Evolutionary conservation across 2,888 invertebrate species (phyloP), one percentile per base, ranked within the genome.

Genomic region (Zeuzera pyrina): DNA sequence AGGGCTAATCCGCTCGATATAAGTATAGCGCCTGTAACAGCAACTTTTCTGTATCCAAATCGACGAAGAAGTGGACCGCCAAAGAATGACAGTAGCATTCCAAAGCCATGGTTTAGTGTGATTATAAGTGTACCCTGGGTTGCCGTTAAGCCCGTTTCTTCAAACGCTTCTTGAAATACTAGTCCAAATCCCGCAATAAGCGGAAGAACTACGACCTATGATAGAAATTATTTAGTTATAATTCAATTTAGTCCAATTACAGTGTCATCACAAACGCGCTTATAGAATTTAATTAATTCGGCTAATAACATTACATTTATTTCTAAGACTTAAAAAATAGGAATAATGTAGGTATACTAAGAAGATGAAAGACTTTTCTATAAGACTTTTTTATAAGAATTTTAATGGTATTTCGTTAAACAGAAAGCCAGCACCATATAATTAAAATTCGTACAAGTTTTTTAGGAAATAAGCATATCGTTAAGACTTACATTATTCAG

Each of bases 121-220:
- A 90, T 85, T 26, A 91, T 86, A 12, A 89, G 66, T 2, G 88
- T 84, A 3, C 85, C 84, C 50, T 90, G 86, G 0, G 88, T 87
- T 1, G 87, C 86, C 8, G 86, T 71, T 34, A 91, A 64, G 3
- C 84, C 83, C 2, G 88, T 68, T 3, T 78, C 73, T 2, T 60
- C 61, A 46, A 90, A 89, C 3, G 85, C 85, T 47, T 88, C 86
- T 71, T 88, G 87, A 52, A 89, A 88, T 14, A 91, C 73, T 31
- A 91, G 71, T n/a, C 88, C 89, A 46, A 90, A 90, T 31, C 85
- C 85, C 49, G 89, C 86, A 36, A 89, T 76, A 10, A 89, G 69
- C 3, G 89, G 87, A 5, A 88, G 73, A 3, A 84, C 83, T 12
- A 84, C 78, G 10, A 83, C 71, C 84, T 84, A 59, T 13, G 71